phyloP scores from a whole-genome alignment of 2,113 vertebrate genomes.

The Alligator sinensis region DNA sequence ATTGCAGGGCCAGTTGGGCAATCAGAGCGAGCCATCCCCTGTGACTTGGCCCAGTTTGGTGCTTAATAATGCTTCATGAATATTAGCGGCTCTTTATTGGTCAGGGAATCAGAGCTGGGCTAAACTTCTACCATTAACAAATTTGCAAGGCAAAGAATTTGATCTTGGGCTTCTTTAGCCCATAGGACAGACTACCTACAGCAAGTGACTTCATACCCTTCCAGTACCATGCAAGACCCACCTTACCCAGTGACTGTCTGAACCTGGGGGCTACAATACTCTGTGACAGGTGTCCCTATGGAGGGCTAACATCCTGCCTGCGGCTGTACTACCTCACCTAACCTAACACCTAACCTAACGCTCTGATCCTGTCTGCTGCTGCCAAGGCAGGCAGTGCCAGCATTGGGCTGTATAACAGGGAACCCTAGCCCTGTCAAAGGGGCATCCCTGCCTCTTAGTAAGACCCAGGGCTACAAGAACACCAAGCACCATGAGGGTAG shows the following conservation, averaged over 20 bases:
- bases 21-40: background rate
- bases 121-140: accelerated
- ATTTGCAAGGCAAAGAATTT: background rate
- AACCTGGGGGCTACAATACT: background rate
- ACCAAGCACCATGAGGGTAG: too few species aligned
- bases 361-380: background rate
- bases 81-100: accelerated
- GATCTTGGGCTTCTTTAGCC: background rate
- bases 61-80: background rate
- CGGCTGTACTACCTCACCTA: background rate
- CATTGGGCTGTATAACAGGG: background rate
- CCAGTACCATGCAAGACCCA: background rate
- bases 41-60: background rate
- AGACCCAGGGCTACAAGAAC: too few species aligned
- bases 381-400: background rate
- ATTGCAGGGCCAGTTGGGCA: background rate
- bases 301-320: background rate
- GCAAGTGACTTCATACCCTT: background rate
- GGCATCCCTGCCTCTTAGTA: too few species aligned
- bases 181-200: background rate
- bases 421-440: too few species aligned
- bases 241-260: background rate
- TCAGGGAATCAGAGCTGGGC: background rate
- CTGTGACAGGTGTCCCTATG: background rate
- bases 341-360: too few species aligned